Evolutionary conservation across 2,113 vertebrate species (phyloP), one percentile per base, ranked within the genome.

Genomic region (Sterrhoptilus dennistouni): DNA sequence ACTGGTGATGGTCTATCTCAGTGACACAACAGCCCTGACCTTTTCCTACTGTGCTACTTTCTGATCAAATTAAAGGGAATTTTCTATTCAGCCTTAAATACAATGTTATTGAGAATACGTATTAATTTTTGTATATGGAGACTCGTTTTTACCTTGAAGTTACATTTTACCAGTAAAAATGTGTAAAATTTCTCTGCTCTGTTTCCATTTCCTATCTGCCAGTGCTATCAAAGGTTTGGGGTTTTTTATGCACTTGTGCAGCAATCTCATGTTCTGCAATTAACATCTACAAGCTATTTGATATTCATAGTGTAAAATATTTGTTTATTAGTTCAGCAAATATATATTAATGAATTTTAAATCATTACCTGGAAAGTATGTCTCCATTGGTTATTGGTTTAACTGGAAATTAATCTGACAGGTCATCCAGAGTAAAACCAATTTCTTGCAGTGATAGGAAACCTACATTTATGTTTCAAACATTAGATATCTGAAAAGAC

Each of bases 321-420:
- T 93, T 81, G 52, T 90, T 85, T 84, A 76, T 94, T 80, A 70
- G 33, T 85, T 95, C 70, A 89, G 22, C 19, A 93, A 89, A 85
- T 68, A 75, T 3, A 24, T 7, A 18, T 57, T 49, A 94, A 93
- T 86, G 54, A 91, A 69, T 93, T 90, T 61, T 50, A 83, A 94
- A 80, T 71, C 10, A 57, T 83, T 72, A 68, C 1, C 6, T 83
- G 60, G 56, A 40, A 87, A 88, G 40, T 42, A 36, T 54, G 20
- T 79, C 38, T 91, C 63, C 47, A 49, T 27, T 61, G 40, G 12
- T 74, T 96, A 95, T 77, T 92, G 89, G 85, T 96, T 93, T 89
- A 95, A 69, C 44, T 38, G 33, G 57, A 69, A 93, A 72, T 83
- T 82, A 72, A 84, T 79, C 74, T 89, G 54, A 24, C 18, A 31